Conservation (phyloP, 1,140 invertebrate genomes). For the Drosophila funebris region DNA sequence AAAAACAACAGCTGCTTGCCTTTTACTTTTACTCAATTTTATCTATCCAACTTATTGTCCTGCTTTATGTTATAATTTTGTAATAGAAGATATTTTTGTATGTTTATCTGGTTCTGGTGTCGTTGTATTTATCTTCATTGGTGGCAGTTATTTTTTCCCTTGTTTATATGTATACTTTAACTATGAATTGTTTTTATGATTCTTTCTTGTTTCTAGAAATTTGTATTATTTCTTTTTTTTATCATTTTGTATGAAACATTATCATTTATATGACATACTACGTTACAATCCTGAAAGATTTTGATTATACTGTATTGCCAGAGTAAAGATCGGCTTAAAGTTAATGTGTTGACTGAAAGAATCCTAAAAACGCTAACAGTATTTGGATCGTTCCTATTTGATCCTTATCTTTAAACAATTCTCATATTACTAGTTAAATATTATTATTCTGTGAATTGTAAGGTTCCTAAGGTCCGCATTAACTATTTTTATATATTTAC, state of each 20-base stretch:
- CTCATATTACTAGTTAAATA: too few relatives aligned
- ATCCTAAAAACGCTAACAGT: too few relatives aligned
- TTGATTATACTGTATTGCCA: too few relatives aligned
- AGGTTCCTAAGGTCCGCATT: too few relatives aligned
- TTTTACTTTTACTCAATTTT: slow-evolving; percentile 53
- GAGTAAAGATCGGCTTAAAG: too few relatives aligned
- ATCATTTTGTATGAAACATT: too few relatives aligned
- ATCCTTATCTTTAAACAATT: too few relatives aligned
- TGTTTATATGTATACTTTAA: slow-evolving; percentile 12
- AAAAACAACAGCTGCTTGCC: slow-evolving; percentile 57
- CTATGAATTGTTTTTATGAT: neutral
- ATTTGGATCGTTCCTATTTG: too few relatives aligned
- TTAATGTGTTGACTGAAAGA: too few relatives aligned
- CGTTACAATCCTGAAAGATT: too few relatives aligned
- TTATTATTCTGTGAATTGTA: too few relatives aligned
- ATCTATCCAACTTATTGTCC: slow-evolving; percentile 26
- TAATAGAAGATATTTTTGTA: neutral
- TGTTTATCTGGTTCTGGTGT: slow-evolving; percentile 31
- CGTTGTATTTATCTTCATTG: slow-evolving; percentile 25
- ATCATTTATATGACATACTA: too few relatives aligned
- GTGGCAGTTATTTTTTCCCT: slow-evolving; percentile 27
- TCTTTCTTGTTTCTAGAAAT: neutral
- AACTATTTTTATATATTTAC: neutral
- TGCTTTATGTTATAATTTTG: slow-evolving; percentile 34
- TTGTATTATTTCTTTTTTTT: neutral